Evolutionary conservation across 1,140 invertebrate species (phyloP), one percentile per base, ranked within the genome.

Genomic region (Steinernema khuongi): DNA sequence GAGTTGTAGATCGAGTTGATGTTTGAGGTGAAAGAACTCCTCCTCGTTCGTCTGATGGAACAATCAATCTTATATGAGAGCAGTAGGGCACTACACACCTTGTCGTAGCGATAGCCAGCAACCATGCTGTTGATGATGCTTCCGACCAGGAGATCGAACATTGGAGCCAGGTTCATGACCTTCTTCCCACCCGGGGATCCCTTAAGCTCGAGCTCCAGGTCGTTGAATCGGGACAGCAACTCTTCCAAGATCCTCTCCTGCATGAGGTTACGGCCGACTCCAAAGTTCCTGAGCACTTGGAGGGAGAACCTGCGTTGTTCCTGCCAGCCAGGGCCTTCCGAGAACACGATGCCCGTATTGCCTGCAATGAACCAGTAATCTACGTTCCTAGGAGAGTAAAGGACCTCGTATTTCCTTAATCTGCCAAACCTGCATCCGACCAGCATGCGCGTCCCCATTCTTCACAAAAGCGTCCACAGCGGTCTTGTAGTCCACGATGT

Each of bases 191-290:
- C 26, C 0, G 31, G 67, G 22, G 29, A 26, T 50, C 11, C 50
- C 50, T 70, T 0, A 70, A 32, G 0, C 19, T 71, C 0, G 14
- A 14, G 1, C n/a, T 0, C 26, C 29, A 14, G 71, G 22, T 14
- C n/a, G 0, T 71, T 0, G 70, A 60, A 60, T 71, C 26, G 32
- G 0, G 0, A n/a, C 14, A 17, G 7, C 68, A 72, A 72, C 32
- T 60, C 50, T n/a, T 60, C 33, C 70, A 71, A 0, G 33, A 74
- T 70, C 70, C 41, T 74, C 26, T 31, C 30, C 36, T 74, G 36
- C 72, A 74, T 74, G 7, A 74, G 17, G 22, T 74, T 74, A 31
- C 31, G 41, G 1, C 73, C 73, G 36, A 74, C 44, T 76, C 73
- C 73, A 22, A 74, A 75, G 22, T 74, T 30, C 30, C 72, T 7